phyloP scores from a whole-genome alignment of 2,113 vertebrate species.

The Amphiprion percula region DNA sequence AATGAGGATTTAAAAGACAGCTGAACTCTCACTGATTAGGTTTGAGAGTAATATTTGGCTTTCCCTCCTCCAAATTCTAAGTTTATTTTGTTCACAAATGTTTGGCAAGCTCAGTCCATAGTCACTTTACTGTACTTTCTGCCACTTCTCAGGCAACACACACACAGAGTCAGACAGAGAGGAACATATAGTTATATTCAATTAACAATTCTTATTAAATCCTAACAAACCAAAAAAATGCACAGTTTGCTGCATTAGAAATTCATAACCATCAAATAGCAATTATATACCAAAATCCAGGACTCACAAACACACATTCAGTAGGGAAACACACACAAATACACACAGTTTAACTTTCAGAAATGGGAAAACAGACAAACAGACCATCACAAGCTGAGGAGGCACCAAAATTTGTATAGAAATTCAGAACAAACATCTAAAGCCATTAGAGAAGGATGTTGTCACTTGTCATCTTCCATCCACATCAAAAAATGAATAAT shows the following conservation, averaged over 20 bases:
- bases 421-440: slow-evolving; percentile 28
- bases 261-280: slow-evolving; percentile 27
- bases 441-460: slow-evolving; percentile 16
- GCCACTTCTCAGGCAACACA: slow-evolving; percentile 8
- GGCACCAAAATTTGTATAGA: slow-evolving; percentile 13
- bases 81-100: slow-evolving; percentile 51
- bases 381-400: slow-evolving; percentile 23
- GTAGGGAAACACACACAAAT: slow-evolving; percentile 20
- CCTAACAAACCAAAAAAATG: neutral
- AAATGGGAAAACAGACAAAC: slow-evolving; percentile 28
- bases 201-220: slow-evolving; percentile 25
- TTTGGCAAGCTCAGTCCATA: slow-evolving; percentile 44
- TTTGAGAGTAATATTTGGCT: slow-evolving; percentile 68
- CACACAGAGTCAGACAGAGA: slow-evolving; percentile 19
- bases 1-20: slow-evolving; percentile 89
- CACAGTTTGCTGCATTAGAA: slow-evolving; percentile 8
- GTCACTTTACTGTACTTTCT: slow-evolving; percentile 39
- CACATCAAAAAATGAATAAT: slow-evolving; percentile 23
- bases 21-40: slow-evolving; percentile 86
- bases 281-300: slow-evolving; percentile 20
- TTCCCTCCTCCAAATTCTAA: slow-evolving; percentile 33
- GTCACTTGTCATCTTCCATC: slow-evolving; percentile 23
- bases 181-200: slow-evolving; percentile 10
- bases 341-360: slow-evolving; percentile 40
- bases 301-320: slow-evolving; percentile 26